Evolutionary conservation across 2,113 vertebrate species (phyloP).

Genomic region (Polyodon spathula): DNA sequence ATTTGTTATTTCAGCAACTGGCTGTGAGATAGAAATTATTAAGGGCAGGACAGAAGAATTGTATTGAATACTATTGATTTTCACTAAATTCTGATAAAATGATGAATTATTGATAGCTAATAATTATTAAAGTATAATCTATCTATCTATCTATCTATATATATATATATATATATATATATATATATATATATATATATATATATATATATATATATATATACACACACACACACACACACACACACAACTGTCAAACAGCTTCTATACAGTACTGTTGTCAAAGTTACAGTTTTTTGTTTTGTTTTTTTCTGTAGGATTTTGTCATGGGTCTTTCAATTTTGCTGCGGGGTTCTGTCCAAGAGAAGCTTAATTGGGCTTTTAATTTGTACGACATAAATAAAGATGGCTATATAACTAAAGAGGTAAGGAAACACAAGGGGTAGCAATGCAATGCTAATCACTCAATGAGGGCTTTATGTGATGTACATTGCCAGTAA

Average conservation of each 20-base stretch:
- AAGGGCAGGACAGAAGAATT: too few species aligned
- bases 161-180: too few species aligned
- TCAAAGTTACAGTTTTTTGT: constrained; percentile 6
- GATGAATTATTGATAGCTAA: too few species aligned
- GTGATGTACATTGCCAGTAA: not conserved
- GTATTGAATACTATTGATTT: too few species aligned
- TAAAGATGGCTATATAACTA: constrained; percentile 97
- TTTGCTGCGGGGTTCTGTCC: constrained; percentile 85
- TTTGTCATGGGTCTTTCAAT: constrained; percentile 94
- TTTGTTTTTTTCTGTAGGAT: constrained; percentile 56
- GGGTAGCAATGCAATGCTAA: not conserved
- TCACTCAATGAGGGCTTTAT: not conserved
- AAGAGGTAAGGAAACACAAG: constrained; percentile 68
- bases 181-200: too few species aligned
- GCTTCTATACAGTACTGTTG: not conserved
- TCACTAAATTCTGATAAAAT: too few species aligned
- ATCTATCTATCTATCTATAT: too few species aligned
- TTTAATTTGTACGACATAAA: constrained; percentile 98
- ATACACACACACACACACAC: too few species aligned
- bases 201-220: too few species aligned
- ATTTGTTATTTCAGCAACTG: too few species aligned
- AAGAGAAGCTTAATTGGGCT: constrained; percentile 97
- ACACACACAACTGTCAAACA: not conserved
- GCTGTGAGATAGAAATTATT: too few species aligned
- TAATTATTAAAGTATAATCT: too few species aligned